These are phyloP conservation scores for Erebia epiphron DNA, from an alignment of 2,888 invertebrate genomes.

Conservation along the genomic window DNA sequence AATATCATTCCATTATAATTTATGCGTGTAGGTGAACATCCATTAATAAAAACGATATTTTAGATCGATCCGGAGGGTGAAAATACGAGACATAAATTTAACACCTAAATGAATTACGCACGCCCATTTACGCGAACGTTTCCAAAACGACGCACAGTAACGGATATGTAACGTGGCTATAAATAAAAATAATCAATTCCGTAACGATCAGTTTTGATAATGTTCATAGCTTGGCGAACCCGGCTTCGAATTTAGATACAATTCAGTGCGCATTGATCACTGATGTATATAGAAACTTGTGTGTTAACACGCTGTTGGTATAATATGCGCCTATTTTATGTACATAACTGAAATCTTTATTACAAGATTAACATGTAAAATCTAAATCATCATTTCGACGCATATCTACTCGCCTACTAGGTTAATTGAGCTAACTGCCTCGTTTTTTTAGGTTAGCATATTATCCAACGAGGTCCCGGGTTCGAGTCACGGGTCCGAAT, in stretches of 20 bases:
- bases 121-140: constrained; percentile 46
- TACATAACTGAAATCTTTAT: no score
- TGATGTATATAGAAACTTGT: neutral
- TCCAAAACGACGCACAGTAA: constrained; percentile 53
- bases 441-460: no score
- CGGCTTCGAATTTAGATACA: constrained; percentile 38
- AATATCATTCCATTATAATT: constrained; percentile 7
- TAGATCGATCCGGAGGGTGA: constrained; percentile 33
- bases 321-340: no score
- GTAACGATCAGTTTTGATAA: constrained; percentile 68
- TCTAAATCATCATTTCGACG: no score
- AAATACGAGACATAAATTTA: constrained; percentile 37
- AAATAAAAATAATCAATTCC: constrained; percentile 66
- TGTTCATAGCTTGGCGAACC: constrained; percentile 61
- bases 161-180: constrained; percentile 57
- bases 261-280: constrained; percentile 17
- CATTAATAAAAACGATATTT: constrained; percentile 31
- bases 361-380: no score
- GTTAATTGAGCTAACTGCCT: no score
- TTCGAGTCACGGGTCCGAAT: no score
- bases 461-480: no score
- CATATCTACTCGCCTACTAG: no score
- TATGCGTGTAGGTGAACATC: constrained; percentile 15
- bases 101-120: constrained; percentile 36
- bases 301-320: neutral